phyloP scores from a whole-genome alignment of 1,140 invertebrate genomes.

The Cephus cinctus region DNA sequence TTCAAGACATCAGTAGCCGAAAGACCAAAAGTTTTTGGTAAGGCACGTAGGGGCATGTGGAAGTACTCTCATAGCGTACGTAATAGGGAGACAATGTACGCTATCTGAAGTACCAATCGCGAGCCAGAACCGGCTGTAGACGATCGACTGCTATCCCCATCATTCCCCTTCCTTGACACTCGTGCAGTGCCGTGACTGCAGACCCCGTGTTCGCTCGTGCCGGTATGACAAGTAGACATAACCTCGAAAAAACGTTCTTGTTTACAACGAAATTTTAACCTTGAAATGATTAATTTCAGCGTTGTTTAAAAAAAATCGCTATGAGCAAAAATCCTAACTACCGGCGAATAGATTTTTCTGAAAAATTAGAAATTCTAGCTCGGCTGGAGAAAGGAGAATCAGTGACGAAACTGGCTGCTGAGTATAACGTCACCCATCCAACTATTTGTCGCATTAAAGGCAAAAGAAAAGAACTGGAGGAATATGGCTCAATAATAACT shows the following conservation, averaged over 20 bases:
- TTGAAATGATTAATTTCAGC: slow-evolving; percentile 8
- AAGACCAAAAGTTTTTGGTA: too few species aligned
- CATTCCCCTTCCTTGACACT: slow-evolving; percentile 10
- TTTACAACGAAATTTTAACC: slow-evolving; percentile 9
- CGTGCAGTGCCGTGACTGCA: slow-evolving; percentile 10
- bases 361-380: slow-evolving; percentile 10
- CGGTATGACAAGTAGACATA: slow-evolving; percentile 10
- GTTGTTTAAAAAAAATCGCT: slow-evolving; percentile 7
- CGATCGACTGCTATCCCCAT: slow-evolving; percentile 8
- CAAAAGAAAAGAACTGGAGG: slow-evolving; percentile 10
- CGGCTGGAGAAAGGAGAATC: slow-evolving; percentile 10
- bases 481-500: slow-evolving; percentile 8
- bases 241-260: slow-evolving; percentile 10
- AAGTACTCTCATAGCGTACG: slow-evolving; percentile 11
- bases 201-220: slow-evolving; percentile 5
- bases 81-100: slow-evolving; percentile 12
- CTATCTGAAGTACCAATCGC: slow-evolving; percentile 11
- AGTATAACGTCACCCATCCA: slow-evolving; percentile 7
- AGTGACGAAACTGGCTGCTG: slow-evolving; percentile 7
- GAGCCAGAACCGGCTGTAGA: slow-evolving; percentile 10
- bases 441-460: slow-evolving; percentile 5
- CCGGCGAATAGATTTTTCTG: slow-evolving; percentile 8
- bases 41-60: too few species aligned
- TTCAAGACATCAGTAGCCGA: too few species aligned
- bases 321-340: slow-evolving; percentile 9